Evolutionary conservation across 2,888 invertebrate genomes (phyloP), one percentile per base, ranked within the genome.

Genomic region (Bursaphelenchus okinawaensis): DNA sequence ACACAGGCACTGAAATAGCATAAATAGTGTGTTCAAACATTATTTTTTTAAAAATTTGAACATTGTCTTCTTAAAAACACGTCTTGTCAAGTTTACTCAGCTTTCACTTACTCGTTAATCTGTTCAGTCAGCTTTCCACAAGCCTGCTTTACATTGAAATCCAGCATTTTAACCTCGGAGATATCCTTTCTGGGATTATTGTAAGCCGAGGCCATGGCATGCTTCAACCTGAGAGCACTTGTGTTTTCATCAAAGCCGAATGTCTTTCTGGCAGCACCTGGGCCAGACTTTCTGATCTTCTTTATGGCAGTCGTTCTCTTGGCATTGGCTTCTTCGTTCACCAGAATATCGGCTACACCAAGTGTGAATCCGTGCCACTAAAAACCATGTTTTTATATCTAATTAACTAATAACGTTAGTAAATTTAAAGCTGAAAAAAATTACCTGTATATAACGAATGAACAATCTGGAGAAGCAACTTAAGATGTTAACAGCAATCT

Each of bases 321-420:
- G 24, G 85, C 84, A 82, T 96, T 89, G 0, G 91, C 91, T 75
- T 82, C 85, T 0, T 85, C 81, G 0, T 88, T 87, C 0, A 94
- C 90, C 16, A 96, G 84, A 85, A 98, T 95, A 84, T 98, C 98
- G 80, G 90, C 89, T 0, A 96, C 91, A 28, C 96, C 95, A 23
- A 98, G 86, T 0, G 95, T 92, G 82, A 98, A 98, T 4, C 96
- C 96, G 78, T 90, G 81, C 65, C 71, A 88, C 83, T 80, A 55
- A 61, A 75, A 52, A 52, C 12, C 12, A 40, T 12, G 20, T 12
- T n/a, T n/a, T 22, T 29, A 66, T n/a, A n/a, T n/a, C n/a, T n/a
- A n/a, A n/a, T n/a, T n/a, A n/a, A n/a, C n/a, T n/a, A n/a, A n/a
- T n/a, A n/a, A n/a, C n/a, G n/a, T n/a, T n/a, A n/a, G n/a, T n/a